Evolutionary conservation across 1,140 invertebrate genomes (phyloP).

Genomic region (Gryllus bimaculatus): DNA sequence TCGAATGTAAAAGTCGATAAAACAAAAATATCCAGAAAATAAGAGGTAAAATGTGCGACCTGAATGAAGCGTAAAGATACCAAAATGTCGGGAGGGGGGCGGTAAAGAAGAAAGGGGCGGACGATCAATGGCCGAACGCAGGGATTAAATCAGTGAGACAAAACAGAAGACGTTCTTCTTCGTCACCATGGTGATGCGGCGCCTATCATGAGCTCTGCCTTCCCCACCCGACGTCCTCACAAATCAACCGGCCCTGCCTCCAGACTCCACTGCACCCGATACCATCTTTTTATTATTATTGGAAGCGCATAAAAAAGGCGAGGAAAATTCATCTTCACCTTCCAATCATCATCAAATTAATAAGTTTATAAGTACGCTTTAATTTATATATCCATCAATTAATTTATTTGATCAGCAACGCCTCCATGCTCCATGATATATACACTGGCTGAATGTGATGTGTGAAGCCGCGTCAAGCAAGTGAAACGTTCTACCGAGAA

Average conservation of each 20-base stretch:
- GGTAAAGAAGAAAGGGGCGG: no score
- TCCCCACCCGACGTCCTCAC: background rate
- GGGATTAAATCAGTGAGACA: no score
- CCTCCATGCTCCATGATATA: background rate
- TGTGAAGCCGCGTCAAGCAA: background rate
- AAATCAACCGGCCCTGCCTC: background rate
- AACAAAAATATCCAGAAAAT: no score
- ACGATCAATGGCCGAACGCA: no score
- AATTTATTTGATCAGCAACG: constrained; percentile 19
- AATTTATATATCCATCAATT: constrained; percentile 14
- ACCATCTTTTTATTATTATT: constrained; percentile 6
- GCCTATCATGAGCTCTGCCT: no score
- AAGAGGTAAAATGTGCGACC: no score
- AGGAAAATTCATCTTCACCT: background rate
- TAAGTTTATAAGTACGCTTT: constrained; percentile 14
- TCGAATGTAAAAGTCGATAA: no score
- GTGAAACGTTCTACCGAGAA: background rate
- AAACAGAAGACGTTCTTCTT: no score
- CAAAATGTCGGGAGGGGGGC: no score
- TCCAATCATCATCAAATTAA: constrained; percentile 12
- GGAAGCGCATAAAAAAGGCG: background rate
- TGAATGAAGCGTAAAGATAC: no score
- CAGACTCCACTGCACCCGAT: background rate
- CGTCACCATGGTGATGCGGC: no score
- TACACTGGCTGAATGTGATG: background rate